Evolutionary conservation across 2,888 invertebrate species (phyloP).

Genomic region (Nemurella pictetii): DNA sequence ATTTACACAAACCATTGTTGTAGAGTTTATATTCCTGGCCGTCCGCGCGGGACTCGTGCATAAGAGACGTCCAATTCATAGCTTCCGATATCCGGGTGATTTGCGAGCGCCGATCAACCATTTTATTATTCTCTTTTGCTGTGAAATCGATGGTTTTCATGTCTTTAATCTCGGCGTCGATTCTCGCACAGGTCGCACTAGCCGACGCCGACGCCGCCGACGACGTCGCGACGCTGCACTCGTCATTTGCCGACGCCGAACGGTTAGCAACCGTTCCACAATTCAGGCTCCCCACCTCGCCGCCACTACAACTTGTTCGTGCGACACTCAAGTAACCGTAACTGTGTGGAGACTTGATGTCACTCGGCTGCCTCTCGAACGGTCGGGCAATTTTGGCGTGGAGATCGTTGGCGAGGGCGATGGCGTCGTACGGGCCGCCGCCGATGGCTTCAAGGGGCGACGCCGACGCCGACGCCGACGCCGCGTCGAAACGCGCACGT

Average conservation of each 20-base stretch:
- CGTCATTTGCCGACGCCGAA: not conserved
- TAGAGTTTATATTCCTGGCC: slow-evolving; percentile 19
- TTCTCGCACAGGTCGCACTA: not conserved
- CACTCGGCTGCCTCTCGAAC: not conserved
- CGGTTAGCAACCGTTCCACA: slow-evolving; percentile 23
- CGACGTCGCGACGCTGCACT: not conserved
- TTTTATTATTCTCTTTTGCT: not conserved
- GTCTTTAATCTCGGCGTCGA: slow-evolving; percentile 15
- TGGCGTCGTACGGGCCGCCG: not conserved
- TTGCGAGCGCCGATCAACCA: slow-evolving; percentile 18
- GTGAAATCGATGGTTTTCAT: slow-evolving; percentile 7
- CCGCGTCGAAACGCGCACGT: slow-evolving; percentile 34
- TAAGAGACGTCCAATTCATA: slow-evolving; percentile 14
- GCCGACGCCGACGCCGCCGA: not conserved
- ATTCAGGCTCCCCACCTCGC: slow-evolving; percentile 11
- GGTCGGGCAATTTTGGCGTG: not conserved
- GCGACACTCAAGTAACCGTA: slow-evolving; percentile 13
- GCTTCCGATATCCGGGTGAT: slow-evolving; percentile 21
- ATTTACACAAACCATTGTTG: slow-evolving; percentile 13
- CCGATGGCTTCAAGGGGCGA: not conserved
- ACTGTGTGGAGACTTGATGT: not conserved
- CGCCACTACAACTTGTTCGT: not conserved
- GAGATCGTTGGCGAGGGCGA: not conserved
- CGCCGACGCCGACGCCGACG: not conserved
- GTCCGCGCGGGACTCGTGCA: not conserved